Conservation (phyloP, 2,888 invertebrate species). For the Stenodera caucasica region DNA sequence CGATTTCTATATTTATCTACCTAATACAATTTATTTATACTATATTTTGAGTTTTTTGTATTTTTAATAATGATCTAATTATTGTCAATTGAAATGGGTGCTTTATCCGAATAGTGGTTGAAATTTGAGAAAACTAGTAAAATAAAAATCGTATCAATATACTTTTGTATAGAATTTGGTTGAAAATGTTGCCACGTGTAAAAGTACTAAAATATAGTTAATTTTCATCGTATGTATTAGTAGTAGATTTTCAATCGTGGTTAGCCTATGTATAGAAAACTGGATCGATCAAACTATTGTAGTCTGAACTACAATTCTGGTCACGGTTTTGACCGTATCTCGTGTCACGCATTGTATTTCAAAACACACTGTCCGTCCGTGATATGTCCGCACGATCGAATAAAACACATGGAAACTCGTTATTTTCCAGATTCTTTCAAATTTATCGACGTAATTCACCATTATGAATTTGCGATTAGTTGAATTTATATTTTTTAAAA, state of each 20-base stretch:
- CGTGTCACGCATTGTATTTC: conserved; percentile 51
- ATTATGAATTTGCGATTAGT: no score
- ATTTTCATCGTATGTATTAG: conserved; percentile 43
- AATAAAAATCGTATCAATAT: no score
- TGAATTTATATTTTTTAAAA: background rate
- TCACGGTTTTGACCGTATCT: conserved; percentile 52
- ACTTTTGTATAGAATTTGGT: conserved; percentile 38
- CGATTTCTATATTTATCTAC: no score
- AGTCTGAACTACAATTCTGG: conserved; percentile 43
- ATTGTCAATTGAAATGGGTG: no score
- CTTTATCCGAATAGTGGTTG: no score
- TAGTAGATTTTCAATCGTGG: conserved; percentile 50
- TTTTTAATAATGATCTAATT: no score
- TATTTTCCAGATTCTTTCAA: background rate
- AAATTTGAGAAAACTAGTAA: no score
- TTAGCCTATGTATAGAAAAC: conserved; percentile 28
- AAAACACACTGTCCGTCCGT: conserved; percentile 50
- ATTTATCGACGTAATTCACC: background rate
- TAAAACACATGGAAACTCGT: conserved; percentile 30
- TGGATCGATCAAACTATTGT: conserved; percentile 48
- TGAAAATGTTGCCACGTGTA: conserved; percentile 35
- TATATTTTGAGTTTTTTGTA: no score
- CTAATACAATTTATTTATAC: no score
- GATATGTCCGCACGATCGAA: conserved; percentile 49
- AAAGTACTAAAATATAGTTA: conserved; percentile 44